These are phyloP conservation scores for Pomacea canaliculata DNA, from an alignment of 2,888 invertebrate genomes.

Conservation along the genomic window DNA sequence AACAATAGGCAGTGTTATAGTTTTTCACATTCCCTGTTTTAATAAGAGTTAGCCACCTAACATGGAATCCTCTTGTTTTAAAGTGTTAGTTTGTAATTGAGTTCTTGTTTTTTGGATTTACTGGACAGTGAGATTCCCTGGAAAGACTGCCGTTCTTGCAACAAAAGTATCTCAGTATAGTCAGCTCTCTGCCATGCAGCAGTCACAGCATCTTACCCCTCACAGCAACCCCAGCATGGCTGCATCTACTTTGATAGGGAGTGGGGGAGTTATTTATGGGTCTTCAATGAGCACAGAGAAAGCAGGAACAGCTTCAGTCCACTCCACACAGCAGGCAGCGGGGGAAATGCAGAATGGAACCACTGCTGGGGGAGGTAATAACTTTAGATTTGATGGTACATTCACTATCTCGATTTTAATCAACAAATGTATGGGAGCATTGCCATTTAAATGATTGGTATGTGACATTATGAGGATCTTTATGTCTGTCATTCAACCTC, in stretches of 20 bases:
- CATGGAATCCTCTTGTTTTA: no score
- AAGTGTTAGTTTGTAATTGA: no score
- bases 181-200: conserved; percentile 9
- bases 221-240: not conserved
- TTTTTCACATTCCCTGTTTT: no score
- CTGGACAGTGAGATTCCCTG: conserved; percentile 6
- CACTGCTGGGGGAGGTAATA: conserved; percentile 19
- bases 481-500: no score
- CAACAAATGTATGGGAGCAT: no score
- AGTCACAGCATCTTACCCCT: not conserved
- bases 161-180: conserved; percentile 18
- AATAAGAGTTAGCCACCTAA: no score
- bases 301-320: no score
- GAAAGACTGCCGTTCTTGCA: conserved; percentile 7
- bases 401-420: no score
- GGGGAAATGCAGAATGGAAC: conserved; percentile 18
- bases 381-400: not conserved
- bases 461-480: no score
- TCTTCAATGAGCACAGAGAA: not conserved
- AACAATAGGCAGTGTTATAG: no score
- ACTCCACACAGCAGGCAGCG: not conserved
- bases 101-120: not conserved
- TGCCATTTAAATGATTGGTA: no score
- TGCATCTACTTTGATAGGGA: not conserved
- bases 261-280: not conserved